These are phyloP conservation scores for Ridgeia piscesae DNA, from an alignment of 1,140 invertebrate species.

Conservation along the genomic window DNA sequence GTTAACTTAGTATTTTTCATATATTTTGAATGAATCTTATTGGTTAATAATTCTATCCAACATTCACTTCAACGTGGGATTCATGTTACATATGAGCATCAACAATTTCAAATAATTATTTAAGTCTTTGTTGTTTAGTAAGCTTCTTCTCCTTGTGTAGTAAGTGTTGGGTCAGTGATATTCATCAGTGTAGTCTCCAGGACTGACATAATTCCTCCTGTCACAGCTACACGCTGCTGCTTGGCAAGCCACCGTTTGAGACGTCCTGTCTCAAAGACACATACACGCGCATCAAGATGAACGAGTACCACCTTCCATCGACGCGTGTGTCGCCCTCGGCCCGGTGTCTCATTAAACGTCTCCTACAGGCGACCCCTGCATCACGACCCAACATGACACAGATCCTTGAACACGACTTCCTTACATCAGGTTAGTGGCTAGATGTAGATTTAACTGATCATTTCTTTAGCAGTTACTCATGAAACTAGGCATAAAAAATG, in stretches of 20 bases:
- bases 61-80: background rate
- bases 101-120: background rate
- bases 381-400: slow-evolving; percentile 77
- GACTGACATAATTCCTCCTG: slow-evolving; percentile 9
- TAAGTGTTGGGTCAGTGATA: background rate
- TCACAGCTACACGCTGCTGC: slow-evolving; percentile 79
- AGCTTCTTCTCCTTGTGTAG: background rate
- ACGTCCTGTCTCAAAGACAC: slow-evolving; percentile 83
- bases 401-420: slow-evolving; percentile 76
- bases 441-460: background rate
- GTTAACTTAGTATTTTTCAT: no score
- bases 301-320: slow-evolving; percentile 83
- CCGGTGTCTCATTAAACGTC: slow-evolving; percentile 76
- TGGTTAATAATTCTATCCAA: no score
- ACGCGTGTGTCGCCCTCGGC: slow-evolving; percentile 69
- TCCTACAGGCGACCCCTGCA: slow-evolving; percentile 81
- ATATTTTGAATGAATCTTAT: no score
- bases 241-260: slow-evolving; percentile 95
- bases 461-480: background rate
- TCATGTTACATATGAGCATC: background rate
- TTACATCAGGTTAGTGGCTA: slow-evolving; percentile 58
- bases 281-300: slow-evolving; percentile 86
- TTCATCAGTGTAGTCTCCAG: background rate
- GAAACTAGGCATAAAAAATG: background rate
- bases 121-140: background rate